These are phyloP conservation scores for Drosophila setifemur DNA, from an alignment of 1,140 invertebrate species.

Conservation along the genomic window DNA sequence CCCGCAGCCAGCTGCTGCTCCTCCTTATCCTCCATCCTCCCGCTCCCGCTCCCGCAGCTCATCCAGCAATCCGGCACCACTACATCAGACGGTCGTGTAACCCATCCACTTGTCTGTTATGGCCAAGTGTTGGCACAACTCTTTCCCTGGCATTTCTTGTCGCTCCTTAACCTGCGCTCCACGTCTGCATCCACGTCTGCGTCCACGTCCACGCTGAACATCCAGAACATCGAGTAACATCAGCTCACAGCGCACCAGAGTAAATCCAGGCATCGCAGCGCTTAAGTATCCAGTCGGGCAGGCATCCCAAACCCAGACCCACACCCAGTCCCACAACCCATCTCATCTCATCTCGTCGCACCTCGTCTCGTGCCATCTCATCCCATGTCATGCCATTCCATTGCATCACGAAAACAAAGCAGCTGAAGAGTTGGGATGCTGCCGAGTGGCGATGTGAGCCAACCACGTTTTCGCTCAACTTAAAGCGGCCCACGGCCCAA, in stretches of 20 bases:
- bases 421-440: too few species aligned
- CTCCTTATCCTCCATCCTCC: neutral
- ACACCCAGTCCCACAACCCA: too few species aligned
- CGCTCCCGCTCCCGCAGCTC: too few species aligned
- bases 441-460: constrained; percentile 13
- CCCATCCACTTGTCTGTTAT: constrained; percentile 13
- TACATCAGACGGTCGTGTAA: neutral
- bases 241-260: constrained; percentile 10
- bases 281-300: neutral
- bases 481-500: constrained; percentile 7
- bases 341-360: too few species aligned
- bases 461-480: constrained; percentile 1
- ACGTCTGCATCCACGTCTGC: too few species aligned
- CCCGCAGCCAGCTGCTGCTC: neutral
- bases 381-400: too few species aligned
- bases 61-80: too few species aligned
- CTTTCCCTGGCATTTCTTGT: constrained; percentile 7
- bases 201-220: constrained; percentile 16
- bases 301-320: too few species aligned
- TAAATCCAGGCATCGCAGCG: neutral
- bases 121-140: constrained; percentile 13
- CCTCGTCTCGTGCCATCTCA: too few species aligned
- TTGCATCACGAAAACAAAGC: constrained; percentile 18
- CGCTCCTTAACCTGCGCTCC: constrained; percentile 15
- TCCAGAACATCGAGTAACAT: constrained; percentile 13